A percentile compares a stretch with the other conserved stretches of the same genome.
These are phyloP conservation scores for Rattus rattus DNA, from an alignment of 2,113 vertebrate genomes.

Conservation along the genomic window DNA sequence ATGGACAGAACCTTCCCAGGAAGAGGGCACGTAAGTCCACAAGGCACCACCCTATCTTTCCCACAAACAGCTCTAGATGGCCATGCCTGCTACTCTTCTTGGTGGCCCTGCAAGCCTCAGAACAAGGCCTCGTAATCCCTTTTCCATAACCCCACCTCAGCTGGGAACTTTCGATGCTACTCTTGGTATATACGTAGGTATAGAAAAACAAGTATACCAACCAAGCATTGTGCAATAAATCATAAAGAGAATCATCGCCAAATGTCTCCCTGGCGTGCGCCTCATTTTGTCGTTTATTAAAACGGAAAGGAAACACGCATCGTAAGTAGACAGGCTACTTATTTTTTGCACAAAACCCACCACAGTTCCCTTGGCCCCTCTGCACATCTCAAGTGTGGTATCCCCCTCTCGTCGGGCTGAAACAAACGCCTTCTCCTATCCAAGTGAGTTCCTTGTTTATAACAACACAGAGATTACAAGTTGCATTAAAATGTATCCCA, in stretches of 20 bases:
- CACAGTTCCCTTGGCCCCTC: background rate
- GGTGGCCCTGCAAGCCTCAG: no score
- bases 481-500: no score
- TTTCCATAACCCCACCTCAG: background rate
- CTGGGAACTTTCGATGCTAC: background rate
- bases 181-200: background rate
- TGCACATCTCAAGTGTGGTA: background rate
- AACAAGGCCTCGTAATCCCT: background rate
- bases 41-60: background rate
- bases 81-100: background rate
- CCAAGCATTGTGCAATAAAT: background rate
- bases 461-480: background rate
- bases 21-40: background rate
- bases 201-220: background rate
- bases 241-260: no score
- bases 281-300: background rate
- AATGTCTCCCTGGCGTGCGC: background rate
- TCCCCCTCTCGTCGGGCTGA: background rate
- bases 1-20: background rate
- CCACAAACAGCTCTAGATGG: background rate
- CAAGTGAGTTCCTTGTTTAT: background rate
- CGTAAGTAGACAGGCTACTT: background rate
- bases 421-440: background rate
- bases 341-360: background rate
- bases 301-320: background rate